Conservation (phyloP, 1,140 invertebrate species). For the Drosophila bifasciata region DNA sequence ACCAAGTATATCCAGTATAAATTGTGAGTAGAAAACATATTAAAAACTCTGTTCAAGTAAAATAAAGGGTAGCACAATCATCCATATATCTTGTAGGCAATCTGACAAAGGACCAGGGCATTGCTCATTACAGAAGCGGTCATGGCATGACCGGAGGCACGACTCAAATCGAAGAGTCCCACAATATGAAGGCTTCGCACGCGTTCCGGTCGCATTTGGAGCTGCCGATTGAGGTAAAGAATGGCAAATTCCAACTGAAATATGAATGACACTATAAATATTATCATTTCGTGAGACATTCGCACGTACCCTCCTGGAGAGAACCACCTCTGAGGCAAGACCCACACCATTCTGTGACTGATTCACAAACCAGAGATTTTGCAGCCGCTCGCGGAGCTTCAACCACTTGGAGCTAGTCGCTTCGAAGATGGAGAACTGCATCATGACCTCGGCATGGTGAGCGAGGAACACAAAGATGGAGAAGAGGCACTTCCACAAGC, state of each 20-base stretch:
- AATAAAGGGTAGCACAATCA: neutral
- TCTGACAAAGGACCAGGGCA: conserved; percentile 58
- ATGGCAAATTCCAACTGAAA: conserved; percentile 54
- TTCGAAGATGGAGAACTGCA: conserved; percentile 47
- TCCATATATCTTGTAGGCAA: conserved; percentile 68
- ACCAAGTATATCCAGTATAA: neutral
- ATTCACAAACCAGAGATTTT: conserved; percentile 6
- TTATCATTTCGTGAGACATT: neutral
- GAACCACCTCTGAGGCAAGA: neutral
- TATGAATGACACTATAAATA: neutral
- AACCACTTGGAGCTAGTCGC: conserved; percentile 16
- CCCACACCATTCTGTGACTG: neutral
- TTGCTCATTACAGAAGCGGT: conserved; percentile 38
- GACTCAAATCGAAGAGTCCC: conserved; percentile 58
- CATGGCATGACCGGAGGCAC: conserved; percentile 16
- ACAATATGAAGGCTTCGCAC: conserved; percentile 45
- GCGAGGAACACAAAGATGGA: conserved; percentile 6
- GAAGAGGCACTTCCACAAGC: neutral
- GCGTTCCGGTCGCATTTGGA: conserved; percentile 37
- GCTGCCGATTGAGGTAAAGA: conserved; percentile 28
- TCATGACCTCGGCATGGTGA: conserved; percentile 33
- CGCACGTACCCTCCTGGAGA: conserved; percentile 37
- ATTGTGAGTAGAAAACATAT: neutral
- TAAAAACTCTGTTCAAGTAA: neutral
- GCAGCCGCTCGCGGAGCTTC: conserved; percentile 4